Conservation (phyloP, 2,797 vertebrate species). For the Acanthopagrus latus region DNA sequence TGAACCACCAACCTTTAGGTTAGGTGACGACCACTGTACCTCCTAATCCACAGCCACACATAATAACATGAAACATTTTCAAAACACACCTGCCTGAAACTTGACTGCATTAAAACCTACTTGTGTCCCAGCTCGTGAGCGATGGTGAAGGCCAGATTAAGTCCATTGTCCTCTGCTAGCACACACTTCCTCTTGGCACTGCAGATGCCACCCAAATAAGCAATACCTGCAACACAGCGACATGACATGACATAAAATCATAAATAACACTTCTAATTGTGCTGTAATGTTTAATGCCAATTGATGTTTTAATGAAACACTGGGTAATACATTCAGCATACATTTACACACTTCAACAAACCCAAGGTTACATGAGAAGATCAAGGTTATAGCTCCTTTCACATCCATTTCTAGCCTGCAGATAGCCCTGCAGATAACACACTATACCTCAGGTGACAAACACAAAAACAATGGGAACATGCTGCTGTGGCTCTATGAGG, state of each 20-base stretch:
- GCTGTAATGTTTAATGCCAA: not conserved
- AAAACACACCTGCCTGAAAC: not conserved
- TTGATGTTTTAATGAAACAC: not conserved
- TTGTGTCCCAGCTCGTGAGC: conserved; percentile 98
- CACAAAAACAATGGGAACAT: not conserved
- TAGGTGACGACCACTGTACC: no score
- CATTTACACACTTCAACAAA: not conserved
- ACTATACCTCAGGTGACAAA: not conserved
- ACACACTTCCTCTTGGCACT: conserved; percentile 96
- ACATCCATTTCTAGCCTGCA: not conserved
- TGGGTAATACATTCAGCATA: not conserved
- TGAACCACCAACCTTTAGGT: no score
- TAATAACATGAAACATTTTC: not conserved
- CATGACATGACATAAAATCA: conserved; percentile 16
- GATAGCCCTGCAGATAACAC: not conserved
- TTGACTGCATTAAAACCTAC: conserved; percentile 82
- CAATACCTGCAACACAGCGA: conserved; percentile 89
- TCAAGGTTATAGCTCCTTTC: not conserved
- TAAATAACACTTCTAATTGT: not conserved
- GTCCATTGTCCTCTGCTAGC: conserved; percentile 96
- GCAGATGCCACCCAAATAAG: conserved; percentile 96
- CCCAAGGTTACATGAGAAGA: not conserved
- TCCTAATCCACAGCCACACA: not conserved
- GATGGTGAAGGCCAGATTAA: conserved; percentile 97
- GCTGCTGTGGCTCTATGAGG: not conserved